Conservation (phyloP, 23 tunicate species). For the Diplosoma virens region DNA sequence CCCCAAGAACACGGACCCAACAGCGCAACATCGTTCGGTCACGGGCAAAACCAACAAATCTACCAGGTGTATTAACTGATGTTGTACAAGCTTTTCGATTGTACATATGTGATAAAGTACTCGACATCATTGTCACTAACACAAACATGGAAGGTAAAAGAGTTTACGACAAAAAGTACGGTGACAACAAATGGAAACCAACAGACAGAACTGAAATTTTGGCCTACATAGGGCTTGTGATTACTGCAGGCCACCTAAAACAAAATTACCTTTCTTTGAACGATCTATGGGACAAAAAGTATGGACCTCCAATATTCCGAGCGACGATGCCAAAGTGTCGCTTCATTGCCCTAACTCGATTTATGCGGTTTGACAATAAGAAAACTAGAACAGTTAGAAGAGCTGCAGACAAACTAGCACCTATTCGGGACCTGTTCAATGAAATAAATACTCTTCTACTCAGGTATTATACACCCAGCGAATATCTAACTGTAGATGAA, state of each 20-base stretch:
- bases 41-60: neutral
- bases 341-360: slow-evolving; percentile 7
- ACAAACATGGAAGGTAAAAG: slow-evolving; percentile 6
- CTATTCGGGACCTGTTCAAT: slow-evolving; percentile 6
- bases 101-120: neutral
- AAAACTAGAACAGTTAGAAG: slow-evolving; percentile 4
- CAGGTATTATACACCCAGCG: too few species aligned
- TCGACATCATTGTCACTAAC: neutral
- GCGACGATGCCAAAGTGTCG: slow-evolving; percentile 11
- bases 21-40: neutral
- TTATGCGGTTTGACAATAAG: neutral
- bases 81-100: slow-evolving; percentile 1
- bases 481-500: too few species aligned
- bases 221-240: slow-evolving; percentile 1
- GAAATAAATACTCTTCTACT: too few species aligned
- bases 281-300: slow-evolving; percentile 4
- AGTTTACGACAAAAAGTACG: neutral
- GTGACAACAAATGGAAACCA: slow-evolving; percentile 1
- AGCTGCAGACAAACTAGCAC: slow-evolving; percentile 3
- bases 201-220: slow-evolving; percentile 20
- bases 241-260: slow-evolving; percentile 3
- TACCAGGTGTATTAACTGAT: slow-evolving; percentile 1
- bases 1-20: neutral
- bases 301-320: slow-evolving; percentile 16
- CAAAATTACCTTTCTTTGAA: neutral